Base-by-base conservation (phyloP, 2,797 vertebrate species). In the Manis javanica region DNA sequence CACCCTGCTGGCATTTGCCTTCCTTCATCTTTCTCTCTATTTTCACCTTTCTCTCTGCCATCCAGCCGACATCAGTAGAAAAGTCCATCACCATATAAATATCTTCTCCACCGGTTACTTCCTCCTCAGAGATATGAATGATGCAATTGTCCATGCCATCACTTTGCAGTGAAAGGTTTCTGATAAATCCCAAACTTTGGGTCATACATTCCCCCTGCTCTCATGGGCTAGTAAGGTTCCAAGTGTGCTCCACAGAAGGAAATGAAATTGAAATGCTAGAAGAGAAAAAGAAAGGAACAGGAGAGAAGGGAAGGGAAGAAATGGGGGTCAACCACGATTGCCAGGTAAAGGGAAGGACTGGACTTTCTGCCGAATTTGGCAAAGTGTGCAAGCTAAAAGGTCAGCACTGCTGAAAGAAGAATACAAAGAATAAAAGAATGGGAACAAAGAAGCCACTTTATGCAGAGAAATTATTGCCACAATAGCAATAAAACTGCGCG, bases 131-230 rank as follows among this genome's bases (percentile, higher is more conserved):
- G 63, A 95, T 8, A 95, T 0, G 0, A 63, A 96, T 97, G 94
- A 97, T 97, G 88, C 75, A 96, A 93, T 97, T 97, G 98, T 97
- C 95, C 90, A 84, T 57, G 91, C 53, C 85, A 85, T 97, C 82
- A 14, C 88, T 98, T 96, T 97, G 74, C 93, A 98, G 63, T 94
- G 81, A 97, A 98, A 96, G 95, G 31, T 90, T 98, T 98, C 98
- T 94, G 96, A 97, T 98, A 97, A 97, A 97, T 97, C 94, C 97
- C 95, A 96, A 49, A 93, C 81, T 97, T 75, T 77, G 85, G 82
- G 61, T 39, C 26, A 2, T 69, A 91, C 39, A 39, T 68, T 63
- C 57, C 12, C 10, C 95, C 91, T 97, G 71, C 94, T 97, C 91
- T 91, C 89, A 87, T 74, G 13, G 34, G 57, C 68, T 68, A 49